Evolutionary conservation across 2,797 vertebrate species (phyloP), one percentile per base, ranked within the genome.

Genomic region (Paedocypris micromegethes): DNA sequence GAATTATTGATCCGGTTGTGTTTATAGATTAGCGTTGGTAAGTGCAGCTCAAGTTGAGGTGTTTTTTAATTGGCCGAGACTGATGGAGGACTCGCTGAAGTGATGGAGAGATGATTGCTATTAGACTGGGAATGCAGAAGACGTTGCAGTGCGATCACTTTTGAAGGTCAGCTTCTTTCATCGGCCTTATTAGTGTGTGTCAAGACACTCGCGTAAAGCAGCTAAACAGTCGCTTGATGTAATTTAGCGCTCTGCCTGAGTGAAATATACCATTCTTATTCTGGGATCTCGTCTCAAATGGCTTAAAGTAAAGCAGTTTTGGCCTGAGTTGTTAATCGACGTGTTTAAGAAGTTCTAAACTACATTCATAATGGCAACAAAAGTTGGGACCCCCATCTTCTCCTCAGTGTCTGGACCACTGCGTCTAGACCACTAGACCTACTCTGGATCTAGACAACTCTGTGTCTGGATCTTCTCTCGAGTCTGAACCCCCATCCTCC

Each of bases 1-100:
- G 42, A 53, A 23, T 37, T 53, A 51, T 68, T 6, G 48, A 47
- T 68, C 39, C 1, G 39, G 6, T 2, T 5, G 42, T 68, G 57
- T 54, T 68, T 68, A 68, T 54, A 59, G 55, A 64, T 64, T 37
- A 46, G 67, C 40, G 55, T 9, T 42, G 9, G 42, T 64, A 58
- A 58, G 40, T 48, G 46, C 39, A 38, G 9, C 49, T 68, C 54
- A 5, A 58, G 43, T 58, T 58, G 48, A 57, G 53, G 43, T 38
- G 49, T 42, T 39, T 59, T 64, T 74, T 69, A 74, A 69, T 69
- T 74, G 72, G 56, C 49, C 4, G n/a, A 49, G 56, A 50, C 66
- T 65, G 55, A 53, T 60, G 49, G 61, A 73, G 66, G 56, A 53
- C 5, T 47, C 9, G 55, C 4, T 49, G 39, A 58, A 44, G 38